These are phyloP conservation scores for Ernsta delagoae DNA, from an alignment of 2,888 invertebrate genomes.

Conservation along the genomic window DNA sequence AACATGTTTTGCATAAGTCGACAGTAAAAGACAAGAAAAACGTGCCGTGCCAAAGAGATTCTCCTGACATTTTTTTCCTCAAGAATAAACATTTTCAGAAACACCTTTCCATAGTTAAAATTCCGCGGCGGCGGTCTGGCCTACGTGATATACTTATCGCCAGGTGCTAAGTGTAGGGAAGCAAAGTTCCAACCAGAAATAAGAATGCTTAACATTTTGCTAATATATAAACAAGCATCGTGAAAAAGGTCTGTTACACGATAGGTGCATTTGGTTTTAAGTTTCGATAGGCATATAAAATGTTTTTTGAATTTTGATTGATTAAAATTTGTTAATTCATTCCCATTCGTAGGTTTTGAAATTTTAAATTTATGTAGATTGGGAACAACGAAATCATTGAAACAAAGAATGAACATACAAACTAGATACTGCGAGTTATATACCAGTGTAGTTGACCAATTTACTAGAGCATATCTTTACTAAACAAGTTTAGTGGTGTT, in stretches of 20 bases:
- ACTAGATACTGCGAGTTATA: not conserved
- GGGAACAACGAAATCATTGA: too few relatives aligned
- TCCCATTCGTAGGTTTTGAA: too few relatives aligned
- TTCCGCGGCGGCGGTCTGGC: slow-evolving; percentile 66
- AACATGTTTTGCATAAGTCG: slow-evolving; percentile 67
- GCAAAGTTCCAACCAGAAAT: slow-evolving; percentile 27
- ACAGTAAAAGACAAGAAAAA: slow-evolving; percentile 65
- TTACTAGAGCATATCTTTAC: slow-evolving; percentile 1
- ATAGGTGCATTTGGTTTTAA: too few relatives aligned
- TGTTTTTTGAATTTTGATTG: too few relatives aligned
- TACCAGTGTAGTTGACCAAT: not conserved
- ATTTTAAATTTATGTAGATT: too few relatives aligned
- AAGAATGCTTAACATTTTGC: slow-evolving; percentile 7
- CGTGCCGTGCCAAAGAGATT: slow-evolving; percentile 53
- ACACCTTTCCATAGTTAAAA: slow-evolving; percentile 77
- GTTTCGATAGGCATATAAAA: too few relatives aligned
- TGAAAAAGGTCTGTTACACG: not conserved
- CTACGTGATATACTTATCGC: slow-evolving; percentile 80
- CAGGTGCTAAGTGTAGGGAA: slow-evolving; percentile 23
- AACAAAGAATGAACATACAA: too few relatives aligned
- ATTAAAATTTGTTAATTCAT: too few relatives aligned
- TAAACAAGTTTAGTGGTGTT: not conserved
- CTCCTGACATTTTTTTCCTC: slow-evolving; percentile 60
- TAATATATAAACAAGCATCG: not conserved
- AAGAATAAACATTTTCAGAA: slow-evolving; percentile 69